A percentile compares a stretch with the other conserved stretches of the same genome.
Conservation (phyloP, 1,140 invertebrate genomes). For the Anastrepha obliqua region DNA sequence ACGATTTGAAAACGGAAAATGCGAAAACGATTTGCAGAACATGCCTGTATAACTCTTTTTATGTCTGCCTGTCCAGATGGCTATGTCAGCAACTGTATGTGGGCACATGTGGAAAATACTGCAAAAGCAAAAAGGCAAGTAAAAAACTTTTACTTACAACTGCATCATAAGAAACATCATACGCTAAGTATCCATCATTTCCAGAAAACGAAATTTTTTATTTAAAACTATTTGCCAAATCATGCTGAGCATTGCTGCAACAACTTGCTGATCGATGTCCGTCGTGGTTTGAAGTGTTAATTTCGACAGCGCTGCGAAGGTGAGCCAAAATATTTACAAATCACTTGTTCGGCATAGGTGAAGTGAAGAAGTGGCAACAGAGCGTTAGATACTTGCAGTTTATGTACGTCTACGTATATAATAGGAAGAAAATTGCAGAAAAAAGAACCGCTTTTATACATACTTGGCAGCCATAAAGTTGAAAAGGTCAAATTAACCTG, state of each 20-base stretch:
- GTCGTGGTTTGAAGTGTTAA: slow-evolving; percentile 17
- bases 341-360: neutral
- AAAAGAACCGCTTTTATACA: neutral
- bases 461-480: slow-evolving; percentile 36
- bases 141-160: neutral
- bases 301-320: slow-evolving; percentile 22
- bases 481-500: slow-evolving; percentile 30
- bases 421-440: slow-evolving; percentile 25
- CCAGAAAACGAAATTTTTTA: neutral
- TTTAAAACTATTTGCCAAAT: slow-evolving; percentile 25
- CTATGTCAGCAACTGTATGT: too few species aligned
- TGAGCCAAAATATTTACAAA: neutral
- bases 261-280: slow-evolving; percentile 40
- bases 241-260: slow-evolving; percentile 18
- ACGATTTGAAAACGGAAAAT: too few species aligned
- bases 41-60: too few species aligned
- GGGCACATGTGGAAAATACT: too few species aligned
- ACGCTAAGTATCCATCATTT: neutral
- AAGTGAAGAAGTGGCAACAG: neutral
- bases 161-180: neutral
- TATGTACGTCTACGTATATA: neutral
- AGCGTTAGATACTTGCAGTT: neutral
- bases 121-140: neutral
- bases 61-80: too few species aligned
- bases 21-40: too few species aligned